Conservation (phyloP, 2,797 vertebrate species). For the Novumbra hubbsi region DNA sequence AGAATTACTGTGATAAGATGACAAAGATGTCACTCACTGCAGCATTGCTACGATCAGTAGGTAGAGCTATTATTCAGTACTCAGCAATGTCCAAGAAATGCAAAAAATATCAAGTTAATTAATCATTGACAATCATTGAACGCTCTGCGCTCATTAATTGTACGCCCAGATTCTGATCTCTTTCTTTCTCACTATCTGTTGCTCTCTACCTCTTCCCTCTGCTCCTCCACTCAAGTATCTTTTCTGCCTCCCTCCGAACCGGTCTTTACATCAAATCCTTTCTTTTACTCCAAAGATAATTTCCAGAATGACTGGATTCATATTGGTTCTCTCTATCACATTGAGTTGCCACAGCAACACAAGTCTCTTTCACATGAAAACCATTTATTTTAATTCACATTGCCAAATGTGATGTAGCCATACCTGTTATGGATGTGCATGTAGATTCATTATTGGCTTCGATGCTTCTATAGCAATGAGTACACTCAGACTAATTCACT, state of each 20-base stretch:
- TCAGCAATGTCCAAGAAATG: conserved; percentile 22
- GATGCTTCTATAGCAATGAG: background rate
- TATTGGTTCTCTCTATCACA: background rate
- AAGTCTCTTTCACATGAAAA: background rate
- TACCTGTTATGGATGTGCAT: background rate
- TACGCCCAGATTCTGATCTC: background rate
- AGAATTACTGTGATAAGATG: background rate
- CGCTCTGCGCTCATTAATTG: conserved; percentile 38
- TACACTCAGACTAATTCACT: conserved; percentile 20
- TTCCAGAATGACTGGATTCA: background rate
- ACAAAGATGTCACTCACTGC: conserved; percentile 1
- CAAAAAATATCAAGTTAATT: background rate
- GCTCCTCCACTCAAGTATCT: background rate
- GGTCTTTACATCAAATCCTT: background rate
- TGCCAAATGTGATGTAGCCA: background rate
- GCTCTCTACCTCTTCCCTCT: background rate
- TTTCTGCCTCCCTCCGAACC: background rate
- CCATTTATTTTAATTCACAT: background rate
- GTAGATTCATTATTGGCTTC: background rate
- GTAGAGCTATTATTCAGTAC: background rate
- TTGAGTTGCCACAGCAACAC: background rate
- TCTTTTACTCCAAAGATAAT: background rate
- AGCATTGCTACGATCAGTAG: conserved; percentile 2
- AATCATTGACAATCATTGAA: conserved; percentile 12
- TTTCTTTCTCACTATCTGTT: too few species aligned